Percentiles rank a stretch among this genome's conserved stretches.
phyloP scores from a whole-genome alignment of 2,797 vertebrate species.

The Crax fasciolata region DNA sequence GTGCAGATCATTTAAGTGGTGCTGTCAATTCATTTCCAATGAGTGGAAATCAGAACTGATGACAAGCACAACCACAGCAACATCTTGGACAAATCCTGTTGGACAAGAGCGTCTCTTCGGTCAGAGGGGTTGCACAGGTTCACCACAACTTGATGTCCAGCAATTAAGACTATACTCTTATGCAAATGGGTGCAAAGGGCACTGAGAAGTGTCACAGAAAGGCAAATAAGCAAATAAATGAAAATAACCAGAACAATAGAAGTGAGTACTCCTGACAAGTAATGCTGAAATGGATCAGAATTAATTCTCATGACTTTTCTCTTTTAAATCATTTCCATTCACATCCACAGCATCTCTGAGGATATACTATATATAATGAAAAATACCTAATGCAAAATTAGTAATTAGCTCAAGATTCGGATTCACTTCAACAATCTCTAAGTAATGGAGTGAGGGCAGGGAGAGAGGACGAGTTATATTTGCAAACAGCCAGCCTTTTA shows the following conservation, averaged over 20 bases:
- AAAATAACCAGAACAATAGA: background rate
- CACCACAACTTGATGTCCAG: background rate
- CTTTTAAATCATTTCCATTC: background rate
- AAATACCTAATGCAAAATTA: background rate
- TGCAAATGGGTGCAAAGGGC: background rate
- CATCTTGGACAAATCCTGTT: background rate
- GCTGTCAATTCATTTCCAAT: background rate
- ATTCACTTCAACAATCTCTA: background rate
- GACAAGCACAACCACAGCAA: background rate
- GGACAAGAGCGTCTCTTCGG: background rate
- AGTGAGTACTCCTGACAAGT: background rate
- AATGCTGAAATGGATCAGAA: background rate
- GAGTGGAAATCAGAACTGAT: background rate
- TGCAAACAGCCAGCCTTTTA: background rate
- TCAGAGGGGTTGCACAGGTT: background rate
- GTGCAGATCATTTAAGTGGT: background rate
- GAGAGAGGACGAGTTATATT: background rate
- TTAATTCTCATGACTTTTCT: background rate
- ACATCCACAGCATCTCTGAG: background rate
- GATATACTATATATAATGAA: background rate
- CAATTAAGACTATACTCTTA: background rate
- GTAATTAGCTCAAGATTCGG: background rate
- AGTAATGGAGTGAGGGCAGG: background rate
- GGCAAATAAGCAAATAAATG: background rate
- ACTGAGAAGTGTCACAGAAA: background rate